Conservation (phyloP, 2,797 vertebrate species). For the Dryobates pubescens region DNA sequence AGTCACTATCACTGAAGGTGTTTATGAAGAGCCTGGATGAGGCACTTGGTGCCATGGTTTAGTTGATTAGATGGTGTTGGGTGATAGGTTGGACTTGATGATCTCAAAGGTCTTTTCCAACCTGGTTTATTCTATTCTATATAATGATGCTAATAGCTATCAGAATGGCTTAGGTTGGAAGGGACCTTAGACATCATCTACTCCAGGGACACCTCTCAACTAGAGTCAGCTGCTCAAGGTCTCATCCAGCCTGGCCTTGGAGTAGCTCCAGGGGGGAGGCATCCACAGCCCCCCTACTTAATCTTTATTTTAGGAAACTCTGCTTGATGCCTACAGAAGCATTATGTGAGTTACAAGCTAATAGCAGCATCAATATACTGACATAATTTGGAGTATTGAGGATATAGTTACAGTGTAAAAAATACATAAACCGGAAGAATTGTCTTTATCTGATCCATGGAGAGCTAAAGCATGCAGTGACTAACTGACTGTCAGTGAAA, state of each 20-base stretch:
- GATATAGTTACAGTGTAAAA: neutral
- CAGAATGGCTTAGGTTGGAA: no score
- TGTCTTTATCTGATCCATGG: neutral
- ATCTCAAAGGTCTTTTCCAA: no score
- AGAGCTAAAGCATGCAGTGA: neutral
- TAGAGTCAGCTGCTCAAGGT: no score
- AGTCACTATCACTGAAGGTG: no score
- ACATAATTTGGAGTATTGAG: fast-evolving
- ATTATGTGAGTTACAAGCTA: neutral
- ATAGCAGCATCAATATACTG: neutral
- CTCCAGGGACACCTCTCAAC: no score
- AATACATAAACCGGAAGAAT: neutral
- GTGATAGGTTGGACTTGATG: no score
- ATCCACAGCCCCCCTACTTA: neutral
- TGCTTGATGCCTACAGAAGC: neutral
- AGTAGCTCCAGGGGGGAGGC: no score
- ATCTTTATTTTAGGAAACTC: neutral
- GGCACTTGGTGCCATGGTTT: no score
- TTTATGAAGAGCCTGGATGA: no score
- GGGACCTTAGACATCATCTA: no score
- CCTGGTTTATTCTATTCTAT: neutral
- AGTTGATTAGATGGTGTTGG: no score
- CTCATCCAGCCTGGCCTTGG: no score
- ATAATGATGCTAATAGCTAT: neutral
- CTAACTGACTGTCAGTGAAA: neutral